Conservation (phyloP, 2,113 vertebrate species). For the Neolamprologus toae region DNA sequence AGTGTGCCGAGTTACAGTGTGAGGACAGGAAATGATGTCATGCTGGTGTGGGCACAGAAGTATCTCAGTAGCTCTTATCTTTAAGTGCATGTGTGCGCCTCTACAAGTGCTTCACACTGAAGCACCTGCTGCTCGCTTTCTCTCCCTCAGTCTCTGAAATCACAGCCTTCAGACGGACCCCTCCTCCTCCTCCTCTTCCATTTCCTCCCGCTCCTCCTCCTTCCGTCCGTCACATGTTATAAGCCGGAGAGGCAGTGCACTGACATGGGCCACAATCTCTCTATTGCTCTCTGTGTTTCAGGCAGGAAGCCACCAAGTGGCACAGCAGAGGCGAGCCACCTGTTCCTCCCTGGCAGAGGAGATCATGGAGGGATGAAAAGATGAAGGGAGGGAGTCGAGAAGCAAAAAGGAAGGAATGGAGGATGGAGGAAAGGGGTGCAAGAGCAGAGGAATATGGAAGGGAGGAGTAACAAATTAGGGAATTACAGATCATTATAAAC, state of each 20-base stretch:
- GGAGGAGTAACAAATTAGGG: not conserved
- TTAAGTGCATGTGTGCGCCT: not conserved
- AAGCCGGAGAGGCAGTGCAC: not conserved
- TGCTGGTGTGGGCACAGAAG: not conserved
- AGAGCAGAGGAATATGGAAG: not conserved
- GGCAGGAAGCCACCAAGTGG: constrained; percentile 36
- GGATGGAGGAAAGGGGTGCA: not conserved
- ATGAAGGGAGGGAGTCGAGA: not conserved
- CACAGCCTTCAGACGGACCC: constrained; percentile 6
- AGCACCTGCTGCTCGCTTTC: constrained; percentile 40
- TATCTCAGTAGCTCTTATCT: not conserved
- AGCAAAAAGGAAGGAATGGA: not conserved
- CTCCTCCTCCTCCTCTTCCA: not conserved
- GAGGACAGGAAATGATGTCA: constrained; percentile 52
- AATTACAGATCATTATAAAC: not conserved
- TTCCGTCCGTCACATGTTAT: constrained; percentile 21
- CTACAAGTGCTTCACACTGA: not conserved
- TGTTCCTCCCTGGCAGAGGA: constrained; percentile 43
- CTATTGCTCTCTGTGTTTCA: not conserved
- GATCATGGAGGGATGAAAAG: constrained; percentile 1
- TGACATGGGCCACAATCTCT: not conserved
- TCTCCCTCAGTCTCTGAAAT: not conserved
- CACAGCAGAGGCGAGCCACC: constrained; percentile 44
- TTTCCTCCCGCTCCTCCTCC: not conserved
- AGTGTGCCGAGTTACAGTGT: not conserved